These are phyloP conservation scores for Cossypha niveicapilla DNA, from an alignment of 2,797 vertebrate species.

Conservation along the genomic window DNA sequence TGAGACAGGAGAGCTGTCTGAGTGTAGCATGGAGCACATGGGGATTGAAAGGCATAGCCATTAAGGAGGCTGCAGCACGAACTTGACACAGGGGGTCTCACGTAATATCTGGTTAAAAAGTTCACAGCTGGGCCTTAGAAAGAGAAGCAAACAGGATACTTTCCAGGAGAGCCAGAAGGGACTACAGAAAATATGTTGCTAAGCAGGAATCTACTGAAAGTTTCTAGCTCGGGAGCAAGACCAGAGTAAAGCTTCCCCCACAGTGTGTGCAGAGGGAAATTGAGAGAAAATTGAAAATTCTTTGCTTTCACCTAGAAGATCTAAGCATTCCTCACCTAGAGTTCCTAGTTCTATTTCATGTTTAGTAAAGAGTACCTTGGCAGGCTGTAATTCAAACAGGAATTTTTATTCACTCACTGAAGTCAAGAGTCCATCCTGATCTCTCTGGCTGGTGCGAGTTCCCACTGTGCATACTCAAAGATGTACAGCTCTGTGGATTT, in stretches of 20 bases:
- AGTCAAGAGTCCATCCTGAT: neutral
- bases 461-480: neutral
- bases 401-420: neutral
- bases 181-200: neutral
- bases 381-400: neutral
- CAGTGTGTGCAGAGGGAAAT: neutral
- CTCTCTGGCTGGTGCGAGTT: neutral
- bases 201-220: neutral
- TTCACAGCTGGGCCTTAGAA: neutral
- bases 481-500: neutral
- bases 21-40: neutral
- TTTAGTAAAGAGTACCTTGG: neutral
- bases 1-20: neutral
- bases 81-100: fast-evolving
- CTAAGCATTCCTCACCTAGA: neutral
- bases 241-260: neutral
- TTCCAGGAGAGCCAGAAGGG: neutral
- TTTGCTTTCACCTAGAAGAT: neutral
- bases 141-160: neutral
- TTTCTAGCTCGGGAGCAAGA: neutral
- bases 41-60: neutral
- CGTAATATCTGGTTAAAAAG: neutral
- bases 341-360: neutral
- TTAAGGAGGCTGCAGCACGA: neutral
- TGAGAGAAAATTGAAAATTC: neutral